These are phyloP conservation scores for Hippocampus comes DNA, from an alignment of 2,113 vertebrate species.

Conservation along the genomic window DNA sequence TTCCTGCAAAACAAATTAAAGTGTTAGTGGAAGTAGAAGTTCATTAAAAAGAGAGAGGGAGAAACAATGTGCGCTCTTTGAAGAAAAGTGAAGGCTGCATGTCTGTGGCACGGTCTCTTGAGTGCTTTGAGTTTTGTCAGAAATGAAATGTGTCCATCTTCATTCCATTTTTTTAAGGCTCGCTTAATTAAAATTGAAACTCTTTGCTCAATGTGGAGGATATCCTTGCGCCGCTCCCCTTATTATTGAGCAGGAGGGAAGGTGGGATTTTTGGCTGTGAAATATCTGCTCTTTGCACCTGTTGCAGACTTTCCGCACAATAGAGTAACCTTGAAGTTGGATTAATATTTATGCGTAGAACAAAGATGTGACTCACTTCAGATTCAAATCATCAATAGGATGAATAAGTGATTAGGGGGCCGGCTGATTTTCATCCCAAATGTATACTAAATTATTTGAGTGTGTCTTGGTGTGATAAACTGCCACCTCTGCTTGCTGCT, in stretches of 20 bases:
- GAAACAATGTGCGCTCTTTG: neutral
- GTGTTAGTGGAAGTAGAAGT: neutral
- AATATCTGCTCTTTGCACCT: slow-evolving; percentile 14
- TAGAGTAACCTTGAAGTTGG: slow-evolving; percentile 4
- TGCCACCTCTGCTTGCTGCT: slow-evolving; percentile 25
- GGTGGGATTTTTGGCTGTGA: slow-evolving; percentile 18
- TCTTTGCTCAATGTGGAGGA: slow-evolving; percentile 31
- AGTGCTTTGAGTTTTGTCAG: slow-evolving; percentile 24
- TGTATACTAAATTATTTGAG: neutral
- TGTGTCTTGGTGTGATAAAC: slow-evolving; percentile 24
- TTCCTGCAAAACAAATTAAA: slow-evolving; percentile 18
- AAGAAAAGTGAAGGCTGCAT: neutral
- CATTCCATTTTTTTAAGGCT: slow-evolving; percentile 36
- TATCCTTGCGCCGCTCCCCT: slow-evolving; percentile 12
- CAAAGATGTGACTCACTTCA: neutral
- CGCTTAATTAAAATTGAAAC: slow-evolving; percentile 36
- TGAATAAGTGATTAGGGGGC: neutral
- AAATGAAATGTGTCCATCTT: slow-evolving; percentile 38
- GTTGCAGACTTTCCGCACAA: slow-evolving; percentile 17
- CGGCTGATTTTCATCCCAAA: slow-evolving; percentile 14
- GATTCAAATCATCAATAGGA: neutral
- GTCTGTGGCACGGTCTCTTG: slow-evolving; percentile 28
- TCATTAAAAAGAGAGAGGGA: neutral
- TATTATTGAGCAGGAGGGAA: slow-evolving; percentile 11
- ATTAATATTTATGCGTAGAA: neutral